Base-by-base conservation (phyloP, 37 sponge, comb jelly and placozoan genomes). In the Hormiphora californensis region DNA sequence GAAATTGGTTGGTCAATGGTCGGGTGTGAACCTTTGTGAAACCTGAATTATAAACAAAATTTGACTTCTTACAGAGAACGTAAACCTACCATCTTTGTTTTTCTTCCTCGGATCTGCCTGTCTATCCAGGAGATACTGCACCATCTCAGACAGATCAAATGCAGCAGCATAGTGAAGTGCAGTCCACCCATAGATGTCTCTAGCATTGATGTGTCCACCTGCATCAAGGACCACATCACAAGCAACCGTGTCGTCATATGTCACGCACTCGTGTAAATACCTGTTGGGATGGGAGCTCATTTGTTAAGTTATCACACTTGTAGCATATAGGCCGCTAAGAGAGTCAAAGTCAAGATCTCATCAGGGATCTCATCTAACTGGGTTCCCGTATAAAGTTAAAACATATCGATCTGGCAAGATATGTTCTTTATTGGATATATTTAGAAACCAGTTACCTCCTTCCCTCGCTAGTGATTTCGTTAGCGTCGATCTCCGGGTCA, bases 251-350 rank as follows among this genome's bases (percentile, higher is more conserved):
- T 73, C 81, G 25, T 73, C 81, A 41, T 73, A 73, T 22, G 43
- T 46, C 0, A 73, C 81, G 43, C 81, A 73, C 81, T 73, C 81
- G 46, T 73, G 81, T 73, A 73, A 36, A 40, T 73, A 73, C n/a
- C 41, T 15, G 15, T 49, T 17, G 53, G 12, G 15, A 15, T 49
- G 53, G 53, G 53, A 9, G 53, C 9, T 49, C 15, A 9, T 17
- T 15, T 49, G 9, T 49, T 49, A 17, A 9, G 53, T 49, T 49
- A 17, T 49, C 53, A 49, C 53, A 49, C 15, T n/a, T n/a, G n/a
- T n/a, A n/a, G n/a, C n/a, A n/a, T n/a, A n/a, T n/a, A n/a, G n/a
- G n/a, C n/a, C n/a, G n/a, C n/a, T n/a, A n/a, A 4, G 59, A 4
- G 17, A 30, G 19, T 57, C 25, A 17, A 57, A 57, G 19, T 12